Conservation (phyloP, 2,797 vertebrate genomes). For the Onychomys arenicola region DNA sequence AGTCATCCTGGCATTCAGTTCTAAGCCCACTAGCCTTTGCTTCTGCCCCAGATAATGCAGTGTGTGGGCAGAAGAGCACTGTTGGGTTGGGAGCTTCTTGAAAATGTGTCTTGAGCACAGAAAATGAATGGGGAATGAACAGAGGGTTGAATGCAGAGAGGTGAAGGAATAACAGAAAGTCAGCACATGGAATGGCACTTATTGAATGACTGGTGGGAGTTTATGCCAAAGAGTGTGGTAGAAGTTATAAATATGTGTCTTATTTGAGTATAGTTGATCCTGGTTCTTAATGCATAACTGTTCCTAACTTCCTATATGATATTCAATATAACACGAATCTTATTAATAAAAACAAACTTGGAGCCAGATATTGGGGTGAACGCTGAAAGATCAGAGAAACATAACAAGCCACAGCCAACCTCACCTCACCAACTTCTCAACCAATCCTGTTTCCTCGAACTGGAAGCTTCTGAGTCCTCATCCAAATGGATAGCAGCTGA, state of each 20-base stretch:
- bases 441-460: too few relatives aligned
- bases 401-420: too few relatives aligned
- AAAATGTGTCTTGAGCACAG: not conserved
- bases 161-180: too few relatives aligned
- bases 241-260: not conserved
- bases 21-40: not conserved
- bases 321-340: not conserved
- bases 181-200: too few relatives aligned
- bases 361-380: too few relatives aligned
- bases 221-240: not conserved
- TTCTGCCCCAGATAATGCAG: not conserved
- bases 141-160: not conserved
- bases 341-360: too few relatives aligned
- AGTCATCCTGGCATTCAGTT: not conserved
- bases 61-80: not conserved
- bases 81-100: not conserved
- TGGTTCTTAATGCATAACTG: not conserved
- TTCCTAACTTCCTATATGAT: constrained; percentile 38
- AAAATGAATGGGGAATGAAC: not conserved
- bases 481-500: too few relatives aligned
- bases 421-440: too few relatives aligned
- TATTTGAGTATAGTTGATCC: not conserved
- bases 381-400: too few relatives aligned
- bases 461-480: too few relatives aligned
- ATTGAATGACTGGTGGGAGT: not conserved